Evolutionary conservation across 2,888 invertebrate species (phyloP), one percentile per base, ranked within the genome.

Genomic region (Athalia cordata): DNA sequence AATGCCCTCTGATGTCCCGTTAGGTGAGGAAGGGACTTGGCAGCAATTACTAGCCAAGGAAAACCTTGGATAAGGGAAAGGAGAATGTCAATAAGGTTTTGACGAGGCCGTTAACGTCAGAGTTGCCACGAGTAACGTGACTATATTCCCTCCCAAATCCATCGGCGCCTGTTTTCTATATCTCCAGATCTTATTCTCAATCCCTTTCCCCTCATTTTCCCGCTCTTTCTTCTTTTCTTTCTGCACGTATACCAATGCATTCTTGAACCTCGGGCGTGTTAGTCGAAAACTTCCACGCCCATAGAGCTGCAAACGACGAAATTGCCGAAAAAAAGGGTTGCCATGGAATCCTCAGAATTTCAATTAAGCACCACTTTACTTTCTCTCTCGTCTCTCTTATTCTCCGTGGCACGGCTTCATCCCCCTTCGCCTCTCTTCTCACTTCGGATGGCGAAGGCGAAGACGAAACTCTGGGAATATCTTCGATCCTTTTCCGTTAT

Each of bases 291-390:
- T 62, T 75, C 64, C 59, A 64, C n/a, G 49, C 50, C 43, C 47
- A 29, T 13, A 57, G 52, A 47, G 72, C 13, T 72, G 72, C 72
- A 59, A 75, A 75, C 62, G 77, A 77, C 47, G 77, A 66, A 78
- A 78, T 78, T 78, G 76, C 75, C 75, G 78, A 74, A 65, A 78
- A 77, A 78, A 78, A 78, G 78, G 75, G 78, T 78, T 78, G 72
- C 72, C 66, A 43, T 49, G 78, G 78, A 76, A 78, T 78, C 76
- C 78, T 76, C 76, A 78, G 78, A 78, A 78, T 78, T 78, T 74
- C 78, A 78, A 78, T 78, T 78, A 78, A 78, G 76, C 65, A 55
- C 49, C 59, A 13, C 50, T 75, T 62, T 49, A 50, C 62, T 64
- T 57, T 61, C 15, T 15, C 11, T 11, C 62, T 74, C 49, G 61